Evolutionary conservation across 1,140 invertebrate genomes (phyloP), one percentile per base, ranked within the genome.

Genomic region (Orussus abietinus): DNA sequence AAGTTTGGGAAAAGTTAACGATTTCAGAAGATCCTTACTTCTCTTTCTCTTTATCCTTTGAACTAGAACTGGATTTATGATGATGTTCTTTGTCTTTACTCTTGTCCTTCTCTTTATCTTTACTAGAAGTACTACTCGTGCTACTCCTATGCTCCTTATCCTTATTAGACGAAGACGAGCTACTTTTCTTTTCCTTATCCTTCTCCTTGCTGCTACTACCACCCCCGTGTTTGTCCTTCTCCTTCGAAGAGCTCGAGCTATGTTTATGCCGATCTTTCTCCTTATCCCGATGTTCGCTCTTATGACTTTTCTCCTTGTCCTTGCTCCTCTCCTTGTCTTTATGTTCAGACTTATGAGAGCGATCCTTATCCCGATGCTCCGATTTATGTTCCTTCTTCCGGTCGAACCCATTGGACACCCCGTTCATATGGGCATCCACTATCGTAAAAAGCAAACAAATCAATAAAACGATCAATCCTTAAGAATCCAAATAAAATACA

Each of bases 331-430:
- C 72, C 37, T 74, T 74, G 32, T 76, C 72, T 45, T 62, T 70
- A 45, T 76, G 67, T 31, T 76, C 71, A 4, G 74, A 74, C 42
- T 75, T 74, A 33, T 74, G 69, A 35, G 66, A 70, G 9, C 78
- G 72, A 48, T 84, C 80, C 51, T 80, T 84, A 58, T 82, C 69
- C 28, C 59, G 68, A 36, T 74, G 81, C 14, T 83, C 82, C 5
- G 81, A 84, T 66, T 84, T 85, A 62, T 84, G 81, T 51, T 81
- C 81, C 49, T 81, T 80, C 51, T 82, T 82, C 10, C 79, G 78
- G 26, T 75, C 79, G 54, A 78, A 84, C 38, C 83, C 82, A 66
- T 85, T 83, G 40, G 81, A 80, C 58, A 84, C 73, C 19, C 83
- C 83, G 70, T 86, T 86, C 70, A 84, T 69, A 66, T 82, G 78